Evolutionary conservation across 2,888 invertebrate species (phyloP).

Genomic region (Nebria brevicollis): DNA sequence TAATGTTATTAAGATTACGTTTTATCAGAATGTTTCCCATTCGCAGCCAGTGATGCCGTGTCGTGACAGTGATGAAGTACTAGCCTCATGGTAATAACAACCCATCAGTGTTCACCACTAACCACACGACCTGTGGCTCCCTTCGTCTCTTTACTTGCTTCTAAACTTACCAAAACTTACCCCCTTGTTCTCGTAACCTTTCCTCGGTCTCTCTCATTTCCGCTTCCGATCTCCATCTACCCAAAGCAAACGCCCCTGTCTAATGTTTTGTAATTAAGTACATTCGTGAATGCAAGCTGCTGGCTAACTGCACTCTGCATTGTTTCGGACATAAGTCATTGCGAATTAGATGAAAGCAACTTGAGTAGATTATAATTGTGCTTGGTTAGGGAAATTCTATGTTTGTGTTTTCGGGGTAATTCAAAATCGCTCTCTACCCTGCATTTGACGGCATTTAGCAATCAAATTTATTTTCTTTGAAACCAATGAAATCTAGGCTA

Average conservation of each 20-base stretch:
- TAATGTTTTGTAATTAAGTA: conserved; percentile 1
- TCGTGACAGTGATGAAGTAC: neutral
- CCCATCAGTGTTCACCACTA: neutral
- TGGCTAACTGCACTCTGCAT: neutral
- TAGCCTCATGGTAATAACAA: neutral
- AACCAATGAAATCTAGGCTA: too few relatives aligned
- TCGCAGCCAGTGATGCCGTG: neutral
- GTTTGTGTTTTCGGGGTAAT: neutral
- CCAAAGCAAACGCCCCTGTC: neutral
- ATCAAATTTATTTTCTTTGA: too few relatives aligned
- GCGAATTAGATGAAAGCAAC: neutral
- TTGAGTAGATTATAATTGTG: neutral
- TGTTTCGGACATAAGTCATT: neutral
- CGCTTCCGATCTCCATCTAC: neutral
- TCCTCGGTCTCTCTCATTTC: neutral
- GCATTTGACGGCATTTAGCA: too few relatives aligned
- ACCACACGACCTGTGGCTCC: neutral
- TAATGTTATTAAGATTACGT: conserved; percentile 41
- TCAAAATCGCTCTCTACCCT: too few relatives aligned
- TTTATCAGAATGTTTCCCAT: conserved; percentile 33
- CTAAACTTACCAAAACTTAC: neutral
- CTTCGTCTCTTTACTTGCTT: neutral
- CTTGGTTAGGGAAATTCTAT: neutral
- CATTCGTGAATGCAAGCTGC: neutral
- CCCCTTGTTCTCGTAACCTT: neutral